These are phyloP conservation scores for Brachyrhaphis roseni DNA, from an alignment of 2,797 vertebrate genomes.

Conservation along the genomic window DNA sequence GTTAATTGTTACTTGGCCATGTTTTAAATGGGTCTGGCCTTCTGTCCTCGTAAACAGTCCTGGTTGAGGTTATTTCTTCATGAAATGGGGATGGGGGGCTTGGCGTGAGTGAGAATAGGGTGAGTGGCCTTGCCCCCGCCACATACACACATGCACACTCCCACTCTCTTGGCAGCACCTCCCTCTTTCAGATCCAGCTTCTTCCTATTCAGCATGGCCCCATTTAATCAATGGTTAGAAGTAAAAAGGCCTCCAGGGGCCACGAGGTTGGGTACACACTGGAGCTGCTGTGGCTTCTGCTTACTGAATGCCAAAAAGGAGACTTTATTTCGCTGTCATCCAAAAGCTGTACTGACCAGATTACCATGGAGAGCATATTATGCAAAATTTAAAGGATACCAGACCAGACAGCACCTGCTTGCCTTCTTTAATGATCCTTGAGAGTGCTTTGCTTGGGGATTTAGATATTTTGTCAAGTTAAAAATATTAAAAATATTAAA, in stretches of 20 bases:
- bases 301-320: conserved; percentile 48
- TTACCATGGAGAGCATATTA: conserved; percentile 46
- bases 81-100: conserved; percentile 11
- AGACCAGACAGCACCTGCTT: conserved; percentile 36
- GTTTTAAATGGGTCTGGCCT: conserved; percentile 78
- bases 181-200: conserved; percentile 66
- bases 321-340: conserved; percentile 50
- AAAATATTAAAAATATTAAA: no score
- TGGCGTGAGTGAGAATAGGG: conserved; percentile 46
- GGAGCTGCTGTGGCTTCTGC: conserved; percentile 47
- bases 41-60: conserved; percentile 76
- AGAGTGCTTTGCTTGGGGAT: not conserved
- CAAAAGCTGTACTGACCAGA: conserved; percentile 32
- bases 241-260: conserved; percentile 67
- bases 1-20: conserved; percentile 78
- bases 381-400: conserved; percentile 42
- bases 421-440: conserved; percentile 7
- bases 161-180: conserved; percentile 45
- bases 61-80: conserved; percentile 63
- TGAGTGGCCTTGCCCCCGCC: conserved; percentile 33
- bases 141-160: conserved; percentile 23
- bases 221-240: conserved; percentile 66
- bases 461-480: not conserved
- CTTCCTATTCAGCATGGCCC: conserved; percentile 69
- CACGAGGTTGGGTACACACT: conserved; percentile 58